These are phyloP conservation scores for Pristionchus exspectatus DNA, from an alignment of 2,888 invertebrate species.

Conservation along the genomic window DNA sequence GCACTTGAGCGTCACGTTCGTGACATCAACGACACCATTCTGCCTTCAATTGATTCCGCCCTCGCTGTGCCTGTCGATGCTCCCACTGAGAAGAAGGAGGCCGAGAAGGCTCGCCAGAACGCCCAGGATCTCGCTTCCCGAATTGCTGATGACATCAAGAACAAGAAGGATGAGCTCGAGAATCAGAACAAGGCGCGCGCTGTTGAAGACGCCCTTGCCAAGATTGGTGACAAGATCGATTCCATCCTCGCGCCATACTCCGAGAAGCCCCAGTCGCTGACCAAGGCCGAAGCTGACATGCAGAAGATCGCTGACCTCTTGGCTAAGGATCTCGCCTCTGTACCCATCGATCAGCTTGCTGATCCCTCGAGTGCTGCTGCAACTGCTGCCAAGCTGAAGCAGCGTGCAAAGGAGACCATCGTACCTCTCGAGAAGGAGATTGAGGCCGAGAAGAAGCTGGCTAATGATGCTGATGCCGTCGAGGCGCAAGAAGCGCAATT, in stretches of 20 bases:
- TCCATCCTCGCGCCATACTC: constrained; percentile 64
- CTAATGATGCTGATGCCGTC: constrained; percentile 32
- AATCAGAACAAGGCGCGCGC: constrained; percentile 33
- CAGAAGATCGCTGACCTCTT: constrained; percentile 42
- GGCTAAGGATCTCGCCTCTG: constrained; percentile 45
- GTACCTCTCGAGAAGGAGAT: constrained; percentile 53
- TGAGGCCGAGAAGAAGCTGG: constrained; percentile 49
- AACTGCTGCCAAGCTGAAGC: constrained; percentile 28
- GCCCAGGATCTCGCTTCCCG: constrained; percentile 57
- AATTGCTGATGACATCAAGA: constrained; percentile 57
- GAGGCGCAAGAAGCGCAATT: constrained; percentile 11
- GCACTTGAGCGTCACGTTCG: constrained; percentile 11
- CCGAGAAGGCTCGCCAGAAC: constrained; percentile 44
- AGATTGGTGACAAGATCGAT: constrained; percentile 49
- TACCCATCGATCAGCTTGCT: constrained; percentile 41
- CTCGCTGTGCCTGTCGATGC: constrained; percentile 42
- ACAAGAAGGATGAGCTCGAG: constrained; percentile 57
- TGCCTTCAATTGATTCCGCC: constrained; percentile 11
- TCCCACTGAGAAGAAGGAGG: constrained; percentile 39
- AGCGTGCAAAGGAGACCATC: constrained; percentile 7
- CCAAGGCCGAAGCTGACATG: constrained; percentile 33
- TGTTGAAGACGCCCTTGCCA: constrained; percentile 33
- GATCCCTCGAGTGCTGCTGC: constrained; percentile 36
- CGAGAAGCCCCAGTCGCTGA: constrained; percentile 54
- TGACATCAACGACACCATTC: constrained; percentile 19